A percentile compares a stretch with the other conserved stretches of the same genome.
Conservation (phyloP, 1,140 invertebrate genomes). For the Oppia nitens region DNA sequence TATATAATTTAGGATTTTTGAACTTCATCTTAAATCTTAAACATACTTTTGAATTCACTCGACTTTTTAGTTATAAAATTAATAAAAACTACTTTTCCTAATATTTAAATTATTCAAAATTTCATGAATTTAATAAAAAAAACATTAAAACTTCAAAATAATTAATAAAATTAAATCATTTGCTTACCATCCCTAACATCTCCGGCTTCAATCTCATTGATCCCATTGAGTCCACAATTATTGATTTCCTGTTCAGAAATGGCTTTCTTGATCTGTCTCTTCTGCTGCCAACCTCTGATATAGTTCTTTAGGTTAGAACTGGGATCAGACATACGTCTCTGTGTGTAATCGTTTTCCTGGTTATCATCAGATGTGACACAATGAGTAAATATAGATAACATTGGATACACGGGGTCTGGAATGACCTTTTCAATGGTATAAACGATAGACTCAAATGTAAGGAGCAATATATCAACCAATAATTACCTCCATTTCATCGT, state of each 20-base stretch:
- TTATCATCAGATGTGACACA: not conserved
- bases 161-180: constrained; percentile 3
- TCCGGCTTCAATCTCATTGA: constrained; percentile 80
- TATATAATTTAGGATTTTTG: too few relatives aligned
- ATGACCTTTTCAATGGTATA: too few relatives aligned
- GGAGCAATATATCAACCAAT: constrained; percentile 3
- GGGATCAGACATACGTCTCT: constrained; percentile 78
- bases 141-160: too few relatives aligned
- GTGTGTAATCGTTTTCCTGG: constrained; percentile 23
- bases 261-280: constrained; percentile 43
- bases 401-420: too few relatives aligned
- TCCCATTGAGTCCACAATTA: constrained; percentile 57
- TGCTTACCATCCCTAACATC: constrained; percentile 34
- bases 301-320: constrained; percentile 81
- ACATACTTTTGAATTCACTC: too few relatives aligned
- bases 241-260: constrained; percentile 79
- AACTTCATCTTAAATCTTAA: too few relatives aligned
- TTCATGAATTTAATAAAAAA: too few relatives aligned
- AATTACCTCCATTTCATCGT: constrained; percentile 22
- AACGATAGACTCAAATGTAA: not conserved
- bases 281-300: constrained; percentile 41
- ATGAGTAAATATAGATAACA: too few relatives aligned
- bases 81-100: too few relatives aligned
- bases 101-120: too few relatives aligned
- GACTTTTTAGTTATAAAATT: too few relatives aligned